Conservation (phyloP, 2,888 invertebrate genomes). For the Junonia oenone region DNA sequence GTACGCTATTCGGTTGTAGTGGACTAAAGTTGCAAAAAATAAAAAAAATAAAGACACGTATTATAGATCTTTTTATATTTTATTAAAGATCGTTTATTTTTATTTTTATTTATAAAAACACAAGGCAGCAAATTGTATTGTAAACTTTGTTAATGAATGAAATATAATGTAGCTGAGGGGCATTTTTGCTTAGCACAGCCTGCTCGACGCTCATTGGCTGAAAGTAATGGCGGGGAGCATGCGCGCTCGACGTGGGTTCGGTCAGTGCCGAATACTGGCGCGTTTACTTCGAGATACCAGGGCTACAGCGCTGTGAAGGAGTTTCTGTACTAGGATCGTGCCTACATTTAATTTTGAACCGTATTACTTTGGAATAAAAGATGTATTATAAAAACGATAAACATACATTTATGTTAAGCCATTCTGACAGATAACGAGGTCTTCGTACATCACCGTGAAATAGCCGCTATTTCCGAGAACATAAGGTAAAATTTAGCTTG, state of each 20-base stretch:
- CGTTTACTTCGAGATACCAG: constrained; percentile 74
- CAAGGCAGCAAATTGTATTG: constrained; percentile 1
- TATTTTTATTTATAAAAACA: neutral
- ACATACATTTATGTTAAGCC: constrained; percentile 48
- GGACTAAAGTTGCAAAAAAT: neutral
- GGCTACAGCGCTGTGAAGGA: constrained; percentile 73
- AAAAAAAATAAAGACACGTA: neutral
- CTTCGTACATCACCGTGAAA: constrained; percentile 36
- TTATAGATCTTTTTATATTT: neutral
- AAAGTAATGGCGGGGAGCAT: constrained; percentile 68
- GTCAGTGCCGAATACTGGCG: constrained; percentile 76
- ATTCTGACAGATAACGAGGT: constrained; percentile 61
- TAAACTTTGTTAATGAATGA: constrained; percentile 10
- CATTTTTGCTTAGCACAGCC: constrained; percentile 44
- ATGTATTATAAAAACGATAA: constrained; percentile 28
- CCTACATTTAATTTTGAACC: constrained; percentile 38
- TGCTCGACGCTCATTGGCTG: constrained; percentile 67
- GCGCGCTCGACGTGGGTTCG: constrained; percentile 66
- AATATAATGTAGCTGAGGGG: constrained; percentile 35
- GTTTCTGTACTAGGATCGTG: constrained; percentile 39
- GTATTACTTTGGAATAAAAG: constrained; percentile 29
- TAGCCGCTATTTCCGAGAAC: constrained; percentile 32
- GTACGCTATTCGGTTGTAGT: constrained; percentile 23
- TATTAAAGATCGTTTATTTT: neutral
- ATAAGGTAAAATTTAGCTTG: constrained; percentile 34